phyloP scores from a whole-genome alignment of 2,797 vertebrate species.

The Pseudochaenichthys georgianus region DNA sequence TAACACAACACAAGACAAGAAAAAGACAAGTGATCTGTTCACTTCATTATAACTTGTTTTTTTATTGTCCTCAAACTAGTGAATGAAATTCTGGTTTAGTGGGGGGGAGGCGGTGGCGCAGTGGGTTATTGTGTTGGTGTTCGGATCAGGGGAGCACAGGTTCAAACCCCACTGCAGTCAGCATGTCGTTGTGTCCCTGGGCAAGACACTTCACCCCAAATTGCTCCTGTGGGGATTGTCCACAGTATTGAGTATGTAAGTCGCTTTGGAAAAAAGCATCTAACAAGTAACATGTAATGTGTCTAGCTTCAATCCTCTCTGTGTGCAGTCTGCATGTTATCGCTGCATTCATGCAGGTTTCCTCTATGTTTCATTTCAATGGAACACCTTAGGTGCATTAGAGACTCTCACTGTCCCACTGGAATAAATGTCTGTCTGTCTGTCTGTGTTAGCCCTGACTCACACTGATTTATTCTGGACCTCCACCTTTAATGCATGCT shows the following conservation, averaged over 20 bases:
- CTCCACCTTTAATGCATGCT: neutral
- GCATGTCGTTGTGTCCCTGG: no score
- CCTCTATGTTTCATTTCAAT: constrained; percentile 27
- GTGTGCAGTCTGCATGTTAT: constrained; percentile 16
- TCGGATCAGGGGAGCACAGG: no score
- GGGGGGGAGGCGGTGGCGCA: no score
- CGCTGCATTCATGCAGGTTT: constrained; percentile 24
- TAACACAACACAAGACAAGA: no score
- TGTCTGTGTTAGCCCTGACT: constrained; percentile 44
- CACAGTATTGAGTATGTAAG: no score
- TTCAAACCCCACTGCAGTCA: no score
- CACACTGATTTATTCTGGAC: constrained; percentile 29
- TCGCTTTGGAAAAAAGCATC: no score
- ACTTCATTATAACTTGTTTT: neutral
- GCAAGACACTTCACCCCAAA: no score
- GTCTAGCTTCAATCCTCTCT: neutral
- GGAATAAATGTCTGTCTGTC: constrained; percentile 12
- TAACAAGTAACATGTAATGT: no score
- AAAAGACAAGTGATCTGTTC: no score
- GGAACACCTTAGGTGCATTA: constrained; percentile 36
- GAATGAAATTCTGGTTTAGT: neutral
- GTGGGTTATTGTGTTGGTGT: no score
- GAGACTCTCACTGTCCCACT: constrained; percentile 19
- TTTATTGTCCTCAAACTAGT: neutral
- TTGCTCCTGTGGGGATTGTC: no score